Base-by-base conservation (phyloP, 2,888 invertebrate genomes). In the Cataglyphis rosenhaueri region DNA sequence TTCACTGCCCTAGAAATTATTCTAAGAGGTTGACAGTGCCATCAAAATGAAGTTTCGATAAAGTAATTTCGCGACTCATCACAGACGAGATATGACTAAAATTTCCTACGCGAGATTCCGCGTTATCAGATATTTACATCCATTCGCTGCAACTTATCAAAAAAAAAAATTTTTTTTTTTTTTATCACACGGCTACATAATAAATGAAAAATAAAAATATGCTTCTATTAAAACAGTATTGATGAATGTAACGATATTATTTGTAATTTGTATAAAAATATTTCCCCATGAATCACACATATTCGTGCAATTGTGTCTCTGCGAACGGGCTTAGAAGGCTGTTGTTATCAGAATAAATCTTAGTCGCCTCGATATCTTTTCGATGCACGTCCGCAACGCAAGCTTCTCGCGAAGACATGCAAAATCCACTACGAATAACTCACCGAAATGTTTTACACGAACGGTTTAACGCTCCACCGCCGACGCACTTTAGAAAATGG, bases 11-110 rank as follows among this genome's bases (percentile, higher is more conserved):
- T n/a, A 79, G 83, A 87, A 83, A 87, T 87, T 83, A 64, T 62
- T 59, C 81, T 85, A 87, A 87, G 85, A 87, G 87, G 74, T 68
- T 88, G 83, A 52, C 66, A 84, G 79, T 86, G n/a, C n/a, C 10
- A 61, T 62, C 75, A 78, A 84, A 88, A 84, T 62, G 81, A 88
- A 86, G 78, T 84, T 86, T 59, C 79, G 75, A 84, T 83, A 84
- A 81, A 84, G 87, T 84, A 82, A 84, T 81, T 88, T 86, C 66
- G 71, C 32, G 68, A 74, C 25, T 35, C 18, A n/a, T 29, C 38
- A 55, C 12, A 8, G 1, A 41, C 25, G 25, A n/a, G n/a, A 70
- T n/a, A 29, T 38, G 38, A 44, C 21, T 18, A n/a, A 41, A 21
- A 44, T 10, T 18, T 44, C 10, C 10, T 64, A n/a, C 29, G 25